These are phyloP conservation scores for Hystrix cristata DNA, from an alignment of 2,113 vertebrate species.

Conservation along the genomic window DNA sequence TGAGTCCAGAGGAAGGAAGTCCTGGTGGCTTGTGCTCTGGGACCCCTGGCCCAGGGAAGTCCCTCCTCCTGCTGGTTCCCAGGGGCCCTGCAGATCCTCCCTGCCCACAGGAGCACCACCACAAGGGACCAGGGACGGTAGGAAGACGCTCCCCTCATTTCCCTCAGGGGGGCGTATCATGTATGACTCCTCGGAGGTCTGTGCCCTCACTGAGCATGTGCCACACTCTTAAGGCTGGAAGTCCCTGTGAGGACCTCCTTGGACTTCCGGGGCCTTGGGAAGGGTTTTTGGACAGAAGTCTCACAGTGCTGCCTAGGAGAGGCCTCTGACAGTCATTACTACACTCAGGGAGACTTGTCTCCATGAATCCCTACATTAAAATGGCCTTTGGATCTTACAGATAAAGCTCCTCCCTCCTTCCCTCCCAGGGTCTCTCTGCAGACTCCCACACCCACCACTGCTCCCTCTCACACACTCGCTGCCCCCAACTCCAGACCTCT, in stretches of 20 bases:
- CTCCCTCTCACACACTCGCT: rapidly evolving
- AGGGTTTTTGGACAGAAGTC: neutral
- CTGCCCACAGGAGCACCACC: neutral
- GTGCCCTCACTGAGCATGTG: neutral
- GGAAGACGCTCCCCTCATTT: no score
- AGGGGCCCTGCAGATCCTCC: neutral
- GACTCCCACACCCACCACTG: neutral
- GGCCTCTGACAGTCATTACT: neutral
- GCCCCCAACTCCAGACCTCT: neutral
- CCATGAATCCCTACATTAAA: neutral
- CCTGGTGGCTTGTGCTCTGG: neutral
- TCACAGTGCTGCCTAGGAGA: neutral
- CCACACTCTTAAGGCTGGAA: neutral
- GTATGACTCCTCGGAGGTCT: neutral
- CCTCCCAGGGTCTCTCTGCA: neutral
- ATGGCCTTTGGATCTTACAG: neutral
- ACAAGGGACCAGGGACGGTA: no score
- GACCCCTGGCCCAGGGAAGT: neutral
- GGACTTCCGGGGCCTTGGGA: neutral
- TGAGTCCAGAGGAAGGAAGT: neutral
- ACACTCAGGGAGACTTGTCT: neutral
- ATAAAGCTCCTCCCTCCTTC: neutral
- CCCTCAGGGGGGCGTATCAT: neutral
- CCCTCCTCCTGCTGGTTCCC: neutral
- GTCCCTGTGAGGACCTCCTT: neutral